These are phyloP conservation scores for Cataglyphis albicans DNA, from an alignment of 2,888 invertebrate species.

Conservation along the genomic window DNA sequence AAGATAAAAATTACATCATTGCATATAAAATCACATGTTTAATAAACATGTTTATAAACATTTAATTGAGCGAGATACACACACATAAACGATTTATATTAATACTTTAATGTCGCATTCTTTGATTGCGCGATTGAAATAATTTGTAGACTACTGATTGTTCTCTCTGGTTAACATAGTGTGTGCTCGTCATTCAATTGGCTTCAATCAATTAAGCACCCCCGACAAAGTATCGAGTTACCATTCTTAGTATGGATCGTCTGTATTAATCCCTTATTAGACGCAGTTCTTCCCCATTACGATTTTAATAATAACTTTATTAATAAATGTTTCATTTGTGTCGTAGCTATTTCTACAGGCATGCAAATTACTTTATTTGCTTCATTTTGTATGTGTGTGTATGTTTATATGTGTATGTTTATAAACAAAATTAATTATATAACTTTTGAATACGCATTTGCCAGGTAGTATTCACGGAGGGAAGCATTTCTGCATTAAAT, in stretches of 20 bases:
- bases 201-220: slow-evolving; percentile 72
- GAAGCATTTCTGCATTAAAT: slow-evolving; percentile 84
- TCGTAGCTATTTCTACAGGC: neutral
- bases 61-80: neutral
- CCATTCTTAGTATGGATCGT: slow-evolving; percentile 66
- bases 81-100: neutral
- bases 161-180: neutral
- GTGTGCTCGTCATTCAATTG: slow-evolving; percentile 74
- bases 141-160: neutral
- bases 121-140: slow-evolving; percentile 7
- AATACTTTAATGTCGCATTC: neutral
- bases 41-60: neutral
- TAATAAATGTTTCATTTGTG: slow-evolving; percentile 22
- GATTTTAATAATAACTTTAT: slow-evolving; percentile 14
- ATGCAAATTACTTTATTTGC: neutral
- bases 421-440: slow-evolving; percentile 85
- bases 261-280: slow-evolving; percentile 64
- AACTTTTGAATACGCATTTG: slow-evolving; percentile 84
- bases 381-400: neutral
- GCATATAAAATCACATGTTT: neutral
- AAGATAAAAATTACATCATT: neutral
- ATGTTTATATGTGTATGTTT: slow-evolving; percentile 10
- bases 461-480: slow-evolving; percentile 84
- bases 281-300: slow-evolving; percentile 43
- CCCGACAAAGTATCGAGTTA: slow-evolving; percentile 76